Conservation (phyloP, 2,797 vertebrate genomes). For the Halcyon badia region DNA sequence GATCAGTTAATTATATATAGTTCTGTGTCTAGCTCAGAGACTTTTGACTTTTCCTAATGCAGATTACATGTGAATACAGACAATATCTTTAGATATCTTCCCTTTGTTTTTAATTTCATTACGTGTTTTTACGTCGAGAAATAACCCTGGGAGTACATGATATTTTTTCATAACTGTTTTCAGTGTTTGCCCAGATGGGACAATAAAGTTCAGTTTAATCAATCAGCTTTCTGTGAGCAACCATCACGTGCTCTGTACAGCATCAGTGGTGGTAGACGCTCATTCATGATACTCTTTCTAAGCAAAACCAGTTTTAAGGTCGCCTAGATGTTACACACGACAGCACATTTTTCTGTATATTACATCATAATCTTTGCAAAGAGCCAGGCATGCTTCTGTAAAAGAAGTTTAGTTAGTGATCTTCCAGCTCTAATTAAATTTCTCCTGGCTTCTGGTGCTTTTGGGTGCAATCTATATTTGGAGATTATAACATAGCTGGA, state of each 20-base stretch:
- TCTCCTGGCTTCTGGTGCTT: neutral
- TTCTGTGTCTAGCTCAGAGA: neutral
- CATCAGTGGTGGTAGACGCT: neutral
- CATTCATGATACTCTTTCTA: neutral
- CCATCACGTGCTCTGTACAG: neutral
- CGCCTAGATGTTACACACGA: neutral
- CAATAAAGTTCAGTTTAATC: neutral
- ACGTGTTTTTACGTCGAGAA: neutral
- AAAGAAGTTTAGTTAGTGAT: neutral
- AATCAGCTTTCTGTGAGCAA: neutral
- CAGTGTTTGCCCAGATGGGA: neutral
- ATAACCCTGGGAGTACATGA: neutral
- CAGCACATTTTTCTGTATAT: neutral
- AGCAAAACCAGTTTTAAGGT: neutral
- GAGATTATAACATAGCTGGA: neutral
- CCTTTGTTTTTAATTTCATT: neutral
- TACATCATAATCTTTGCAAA: neutral
- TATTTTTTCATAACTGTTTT: neutral
- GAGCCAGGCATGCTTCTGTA: neutral
- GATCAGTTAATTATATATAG: neutral
- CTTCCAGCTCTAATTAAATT: neutral
- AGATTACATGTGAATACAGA: neutral
- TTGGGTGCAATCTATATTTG: neutral
- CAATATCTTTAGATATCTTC: neutral
- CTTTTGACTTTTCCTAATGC: neutral